Evolutionary conservation across 2,888 invertebrate genomes (phyloP), one percentile per base, ranked within the genome.

Genomic region (Sphaerophoria taeniata): DNA sequence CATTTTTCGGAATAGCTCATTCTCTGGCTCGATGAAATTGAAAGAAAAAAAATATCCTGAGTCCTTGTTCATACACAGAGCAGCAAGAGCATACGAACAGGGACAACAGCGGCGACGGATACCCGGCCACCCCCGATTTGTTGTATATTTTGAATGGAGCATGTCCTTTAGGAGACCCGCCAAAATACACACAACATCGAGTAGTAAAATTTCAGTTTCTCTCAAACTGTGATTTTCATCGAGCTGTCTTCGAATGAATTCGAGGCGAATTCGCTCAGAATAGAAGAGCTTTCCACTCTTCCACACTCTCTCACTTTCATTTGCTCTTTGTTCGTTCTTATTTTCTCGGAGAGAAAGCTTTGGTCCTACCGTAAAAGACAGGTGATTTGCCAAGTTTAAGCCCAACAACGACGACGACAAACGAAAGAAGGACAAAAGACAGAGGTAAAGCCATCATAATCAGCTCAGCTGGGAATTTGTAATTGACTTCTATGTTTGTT

Each of bases 381-480:
- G 76, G 80, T 85, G 76, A 70, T 76, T 55, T 61, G 74, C 49
- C 67, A 24, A 24, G 24, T 24, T 53, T 47, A 47, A 12, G 16
- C 24, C 14, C 34, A 34, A 9, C 31, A 9, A n/a, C 49, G 12
- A 55, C 49, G 33, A 56, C n/a, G 6, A 69, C 47, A 9, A 39
- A 69, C 36, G 11, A 39, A 55, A 34, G 51, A 34, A 39, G 14
- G 33, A n/a, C 67, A 53, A 39, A 55, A 33, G 63, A 51, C 70
- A 70, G n/a, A n/a, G n/a, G n/a, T n/a, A n/a, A n/a, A 49, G 60
- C 73, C 73, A 74, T 53, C 69, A 51, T 47, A 53, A 58, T 53
- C 70, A 56, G 55, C 78, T 81, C 85, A 81, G 85, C 85, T 81
- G 85, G 85, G 85, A 81, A 70, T 81, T 67, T 69, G 80, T 77